Evolutionary conservation across 2,888 invertebrate species (phyloP).

Genomic region (Chalcosyrphus nemorum): DNA sequence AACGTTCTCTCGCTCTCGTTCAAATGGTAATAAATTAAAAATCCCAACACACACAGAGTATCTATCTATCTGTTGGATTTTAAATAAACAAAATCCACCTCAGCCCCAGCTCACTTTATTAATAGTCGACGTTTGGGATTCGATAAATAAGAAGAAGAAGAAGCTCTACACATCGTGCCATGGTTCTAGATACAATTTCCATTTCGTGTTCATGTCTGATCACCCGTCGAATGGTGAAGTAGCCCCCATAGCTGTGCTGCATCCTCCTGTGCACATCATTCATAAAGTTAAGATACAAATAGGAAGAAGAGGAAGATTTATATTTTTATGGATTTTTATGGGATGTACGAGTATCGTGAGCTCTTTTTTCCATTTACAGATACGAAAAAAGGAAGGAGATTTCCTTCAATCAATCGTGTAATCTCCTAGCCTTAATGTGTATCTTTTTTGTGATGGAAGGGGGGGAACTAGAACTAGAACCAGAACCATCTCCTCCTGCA

Average conservation of each 20-base stretch:
- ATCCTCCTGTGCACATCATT: slow-evolving; percentile 71
- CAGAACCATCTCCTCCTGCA: slow-evolving; percentile 50
- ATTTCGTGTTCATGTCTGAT: slow-evolving; percentile 67
- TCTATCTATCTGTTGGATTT: slow-evolving; percentile 62
- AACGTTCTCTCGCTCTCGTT: slow-evolving; percentile 31
- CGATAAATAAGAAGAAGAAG: slow-evolving; percentile 43
- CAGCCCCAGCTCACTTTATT: slow-evolving; percentile 43
- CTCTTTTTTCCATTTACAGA: slow-evolving; percentile 10
- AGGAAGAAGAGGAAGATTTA: slow-evolving; percentile 46
- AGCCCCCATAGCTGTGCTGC: slow-evolving; percentile 28
- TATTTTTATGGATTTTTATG: slow-evolving; percentile 56
- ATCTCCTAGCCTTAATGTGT: slow-evolving; percentile 62
- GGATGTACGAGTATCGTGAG: background rate
- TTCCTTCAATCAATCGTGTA: slow-evolving; percentile 68
- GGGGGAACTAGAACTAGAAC: background rate
- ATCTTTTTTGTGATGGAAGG: background rate
- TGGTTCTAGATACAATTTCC: slow-evolving; percentile 52
- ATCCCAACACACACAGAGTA: slow-evolving; percentile 52
- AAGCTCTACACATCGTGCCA: slow-evolving; percentile 32
- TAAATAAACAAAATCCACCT: slow-evolving; percentile 58
- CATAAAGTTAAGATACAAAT: slow-evolving; percentile 57
- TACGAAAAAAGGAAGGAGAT: slow-evolving; percentile 49
- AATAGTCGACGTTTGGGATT: slow-evolving; percentile 56
- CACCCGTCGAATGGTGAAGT: slow-evolving; percentile 50
- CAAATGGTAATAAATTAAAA: slow-evolving; percentile 67